Base-by-base conservation (phyloP, 2,888 invertebrate genomes). In the Drosophila anomalipes region DNA sequence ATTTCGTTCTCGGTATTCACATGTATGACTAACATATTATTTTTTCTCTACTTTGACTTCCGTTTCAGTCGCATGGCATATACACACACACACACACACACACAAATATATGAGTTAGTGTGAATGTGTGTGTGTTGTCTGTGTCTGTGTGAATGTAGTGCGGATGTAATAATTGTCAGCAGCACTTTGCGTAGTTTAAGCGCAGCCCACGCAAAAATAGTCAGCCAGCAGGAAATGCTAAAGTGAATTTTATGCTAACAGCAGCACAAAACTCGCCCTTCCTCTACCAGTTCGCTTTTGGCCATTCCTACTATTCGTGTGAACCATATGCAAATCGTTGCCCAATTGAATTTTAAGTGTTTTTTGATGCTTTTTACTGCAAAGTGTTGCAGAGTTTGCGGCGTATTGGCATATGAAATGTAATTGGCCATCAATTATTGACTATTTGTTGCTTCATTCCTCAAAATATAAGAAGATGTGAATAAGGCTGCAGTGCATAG, bases 101-200 rank as follows among this genome's bases (percentile, higher is more conserved):
- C 6, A 51, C 32, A 26, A 37, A 49, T 26, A 22, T 59, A 12
- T 69, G 49, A 57, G 12, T 47, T 19, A 51, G 44, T 70, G 26
- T 44, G 49, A 53, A 47, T 58, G 65, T 70, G 41, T 60, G 64
- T 57, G 62, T 70, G 26, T 30, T 33, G 33, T 33, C 26, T 37
- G 56, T 44, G n/a, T 63, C 58, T 53, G 51, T 73, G 77, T 66
- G 77, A 61, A 74, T 79, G 72, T 79, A 83, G 77, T 87, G 88
- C 90, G 88, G 88, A 90, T 88, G 86, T 89, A 86, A 88, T 90
- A 90, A 88, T 88, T 90, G 88, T 90, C 90, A 86, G 84, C 76
- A 89, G 81, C 89, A 89, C 81, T 84, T 82, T 82, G 78, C 74
- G 82, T 82, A 85, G 86, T 74, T 84, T 84, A 82, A 85, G 73